A percentile compares a stretch with the other conserved stretches of the same genome.
Conservation (phyloP, 2,113 vertebrate species). For the Corythornis vintsioides region DNA sequence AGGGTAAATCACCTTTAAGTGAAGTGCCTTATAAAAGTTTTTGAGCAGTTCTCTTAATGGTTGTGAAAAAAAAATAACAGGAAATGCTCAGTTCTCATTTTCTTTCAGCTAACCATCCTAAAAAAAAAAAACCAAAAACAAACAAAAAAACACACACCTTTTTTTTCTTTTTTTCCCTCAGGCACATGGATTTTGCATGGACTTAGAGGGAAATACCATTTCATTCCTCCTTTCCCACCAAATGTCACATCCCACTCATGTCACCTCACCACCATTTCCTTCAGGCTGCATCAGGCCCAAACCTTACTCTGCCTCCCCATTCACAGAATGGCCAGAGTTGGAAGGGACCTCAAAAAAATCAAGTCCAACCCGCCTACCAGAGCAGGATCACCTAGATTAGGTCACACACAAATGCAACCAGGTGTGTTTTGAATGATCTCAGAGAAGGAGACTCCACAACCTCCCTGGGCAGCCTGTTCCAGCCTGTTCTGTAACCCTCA, state of each 20-base stretch:
- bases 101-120: neutral
- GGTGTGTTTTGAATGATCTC: too few relatives aligned
- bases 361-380: too few relatives aligned
- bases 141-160: too few relatives aligned
- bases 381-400: too few relatives aligned
- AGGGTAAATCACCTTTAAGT: constrained; percentile 41
- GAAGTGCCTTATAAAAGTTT: neutral
- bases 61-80: neutral
- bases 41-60: neutral
- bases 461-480: too few relatives aligned
- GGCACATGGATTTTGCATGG: rapidly evolving
- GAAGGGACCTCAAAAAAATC: too few relatives aligned
- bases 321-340: neutral
- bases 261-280: too few relatives aligned
- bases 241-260: rapidly evolving
- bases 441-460: too few relatives aligned
- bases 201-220: rapidly evolving
- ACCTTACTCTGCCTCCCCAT: rapidly evolving
- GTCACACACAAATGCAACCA: too few relatives aligned
- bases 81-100: neutral
- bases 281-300: neutral
- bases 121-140: neutral
- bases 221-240: too few relatives aligned
- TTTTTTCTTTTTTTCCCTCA: neutral
- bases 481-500: too few relatives aligned